Evolutionary conservation across 30 jellyfish, hydroid and myxozoan species (phyloP), one percentile per base, ranked within the genome.

Genomic region (Aurelia aurita): DNA sequence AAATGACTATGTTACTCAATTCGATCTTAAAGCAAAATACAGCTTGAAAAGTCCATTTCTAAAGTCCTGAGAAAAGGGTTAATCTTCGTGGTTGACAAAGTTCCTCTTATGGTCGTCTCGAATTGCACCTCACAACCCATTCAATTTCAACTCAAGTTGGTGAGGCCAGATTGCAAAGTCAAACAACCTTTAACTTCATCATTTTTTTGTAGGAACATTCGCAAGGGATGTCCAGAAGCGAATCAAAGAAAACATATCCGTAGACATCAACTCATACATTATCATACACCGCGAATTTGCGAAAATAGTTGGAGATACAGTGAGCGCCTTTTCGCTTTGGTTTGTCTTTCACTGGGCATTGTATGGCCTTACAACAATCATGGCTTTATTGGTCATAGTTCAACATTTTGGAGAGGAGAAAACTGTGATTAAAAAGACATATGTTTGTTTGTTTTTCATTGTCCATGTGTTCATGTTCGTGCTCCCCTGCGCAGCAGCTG

Each of bases 401-500:
- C 54, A 19, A 25, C 83, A 83, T 7, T 82, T 90, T 34, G 93
- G 93, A n/a, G 81, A 60, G 7, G 95, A 82, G 58, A 25, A n/a
- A 18, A 44, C 25, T 19, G 60, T 46, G n/a, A 16, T 82, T n/a
- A 90, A 84, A 53, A 74, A 68, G 91, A 58, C 75, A 14, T 90
- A 90, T 45, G 49, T 90, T 25, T 87, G 89, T 7, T 8, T 79
- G 26, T 90, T 82, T 49, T 84, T 83, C 34, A 89, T 72, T 0
- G 59, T 76, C n/a, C 90, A 82, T 66, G 84, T 90, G 61, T 86
- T 90, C 58, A 22, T 66, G 78, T 90, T 90, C 66, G 91, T 83
- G 15, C 68, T 74, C 32, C 97, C 97, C 16, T 90, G 97, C 63
- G 91, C 60, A 28, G 84, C 85, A 43, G 97, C 97, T 49, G 97